phyloP scores from a whole-genome alignment of 2,797 vertebrate species.

The Spinus pinus region DNA sequence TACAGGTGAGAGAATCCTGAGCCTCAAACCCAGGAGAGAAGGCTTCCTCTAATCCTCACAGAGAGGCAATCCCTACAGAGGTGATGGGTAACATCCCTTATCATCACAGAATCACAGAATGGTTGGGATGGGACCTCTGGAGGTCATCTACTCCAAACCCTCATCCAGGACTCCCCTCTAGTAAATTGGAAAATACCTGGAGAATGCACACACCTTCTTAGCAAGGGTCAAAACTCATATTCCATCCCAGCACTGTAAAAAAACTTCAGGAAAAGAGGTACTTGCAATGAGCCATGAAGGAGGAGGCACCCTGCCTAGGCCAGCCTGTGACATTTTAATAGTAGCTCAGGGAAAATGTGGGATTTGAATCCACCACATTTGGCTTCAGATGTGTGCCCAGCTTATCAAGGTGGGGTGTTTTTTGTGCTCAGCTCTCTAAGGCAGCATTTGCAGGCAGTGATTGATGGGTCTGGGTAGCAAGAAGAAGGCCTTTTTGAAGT shows the following conservation, averaged over 20 bases:
- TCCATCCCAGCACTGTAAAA: background rate
- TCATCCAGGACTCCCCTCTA: background rate
- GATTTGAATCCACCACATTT: background rate
- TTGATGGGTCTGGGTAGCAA: background rate
- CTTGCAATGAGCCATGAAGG: background rate
- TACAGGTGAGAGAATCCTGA: slow-evolving; percentile 14
- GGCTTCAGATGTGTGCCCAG: background rate
- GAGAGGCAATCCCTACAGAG: background rate
- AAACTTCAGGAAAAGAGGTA: background rate
- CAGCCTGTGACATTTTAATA: background rate
- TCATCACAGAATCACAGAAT: background rate
- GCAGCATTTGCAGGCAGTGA: background rate
- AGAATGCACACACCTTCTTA: background rate
- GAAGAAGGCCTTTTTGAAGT: background rate
- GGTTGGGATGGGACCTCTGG: background rate
- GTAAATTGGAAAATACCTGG: background rate
- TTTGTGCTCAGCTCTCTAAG: background rate
- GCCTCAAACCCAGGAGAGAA: background rate
- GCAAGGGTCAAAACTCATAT: background rate
- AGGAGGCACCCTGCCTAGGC: background rate
- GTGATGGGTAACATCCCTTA: background rate
- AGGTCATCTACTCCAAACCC: background rate
- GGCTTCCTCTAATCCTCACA: background rate
- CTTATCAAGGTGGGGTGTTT: accelerated
- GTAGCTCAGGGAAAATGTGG: background rate